Evolutionary conservation across 2,797 vertebrate genomes (phyloP).

Genomic region (Enoplosus armatus): DNA sequence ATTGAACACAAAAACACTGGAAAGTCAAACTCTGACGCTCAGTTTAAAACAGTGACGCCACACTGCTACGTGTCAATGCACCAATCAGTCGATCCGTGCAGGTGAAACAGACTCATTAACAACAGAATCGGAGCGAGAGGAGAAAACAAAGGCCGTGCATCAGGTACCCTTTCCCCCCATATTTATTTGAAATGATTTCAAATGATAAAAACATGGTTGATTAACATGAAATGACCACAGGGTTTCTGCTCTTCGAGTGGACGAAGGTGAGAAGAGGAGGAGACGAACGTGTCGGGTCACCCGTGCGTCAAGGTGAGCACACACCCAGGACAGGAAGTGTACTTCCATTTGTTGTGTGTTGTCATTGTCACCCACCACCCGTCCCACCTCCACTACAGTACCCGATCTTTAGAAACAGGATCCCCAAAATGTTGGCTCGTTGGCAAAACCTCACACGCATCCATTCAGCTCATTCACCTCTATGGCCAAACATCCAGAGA

Average conservation of each 20-base stretch:
- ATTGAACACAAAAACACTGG: too few relatives aligned
- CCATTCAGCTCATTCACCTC: conserved; percentile 36
- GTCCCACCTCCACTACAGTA: background rate
- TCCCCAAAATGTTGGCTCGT: conserved; percentile 25
- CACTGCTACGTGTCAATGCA: too few relatives aligned
- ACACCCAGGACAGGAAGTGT: conserved; percentile 40
- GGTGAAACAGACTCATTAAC: background rate
- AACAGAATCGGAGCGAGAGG: background rate
- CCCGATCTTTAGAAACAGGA: conserved; percentile 12
- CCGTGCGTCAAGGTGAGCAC: conserved; percentile 40
- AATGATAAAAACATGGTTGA: conserved; percentile 82
- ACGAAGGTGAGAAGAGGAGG: conserved; percentile 46
- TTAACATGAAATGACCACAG: conserved; percentile 77
- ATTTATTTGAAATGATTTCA: conserved; percentile 83
- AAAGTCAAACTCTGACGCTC: too few relatives aligned
- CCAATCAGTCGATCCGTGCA: too few relatives aligned
- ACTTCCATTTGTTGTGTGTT: background rate
- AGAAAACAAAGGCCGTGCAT: background rate
- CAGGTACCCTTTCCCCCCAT: conserved; percentile 68
- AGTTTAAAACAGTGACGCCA: too few relatives aligned
- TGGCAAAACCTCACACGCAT: conserved; percentile 39
- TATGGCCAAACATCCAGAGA: conserved; percentile 55
- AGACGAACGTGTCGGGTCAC: conserved; percentile 30
- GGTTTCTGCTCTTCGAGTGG: conserved; percentile 43
- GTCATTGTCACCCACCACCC: background rate